Base-by-base conservation (phyloP, 2,797 vertebrate species). In the Coendou prehensilis region DNA sequence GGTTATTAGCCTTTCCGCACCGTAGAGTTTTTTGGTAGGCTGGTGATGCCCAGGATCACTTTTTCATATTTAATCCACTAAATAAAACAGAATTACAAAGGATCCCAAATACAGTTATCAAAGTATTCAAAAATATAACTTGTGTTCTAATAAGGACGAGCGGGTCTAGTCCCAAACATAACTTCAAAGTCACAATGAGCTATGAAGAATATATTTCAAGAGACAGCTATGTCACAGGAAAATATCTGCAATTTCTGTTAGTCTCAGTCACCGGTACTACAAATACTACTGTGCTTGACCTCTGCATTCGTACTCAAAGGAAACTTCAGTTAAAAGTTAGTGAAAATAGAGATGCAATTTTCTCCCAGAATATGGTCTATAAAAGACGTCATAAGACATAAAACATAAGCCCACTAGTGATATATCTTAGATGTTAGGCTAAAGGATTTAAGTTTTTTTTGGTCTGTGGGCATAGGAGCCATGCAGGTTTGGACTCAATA, bases 301-400 rank as follows among this genome's bases (percentile, higher is more conserved):
- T 84, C 33, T 83, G 17, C 1, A 37, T 26, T 89, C 41, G 23
- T 56, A 76, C 59, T 71, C 20, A 80, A 33, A 80, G 37, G 59
- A 79, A 86, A 82, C 14, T 47, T 64, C 57, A 57, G 20, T 67
- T 93, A 82, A 91, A 90, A 83, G 13, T 82, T 75, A 67, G 47
- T 61, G 47, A 95, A 75, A 95, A 69, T 6, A 71, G 50, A 81
- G 47, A n/a, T 41, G 2, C 2, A 6, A 11, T 63, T 88, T 92
- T 78, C 37, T 92, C 30, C 9, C 47, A 52, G 56, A 63, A 67
- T 75, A 78, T 79, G 45, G 26, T 81, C 73, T 73, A 85, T n/a
- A 78, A 94, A 89, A 69, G 11, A 78, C 54, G 15, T 63, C 26
- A 64, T n/a, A 80, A 41, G 23, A 96, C 87, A 87, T 83, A 90